Evolutionary conservation across 2,888 invertebrate species (phyloP).

Genomic region (Lottia gigantea): DNA sequence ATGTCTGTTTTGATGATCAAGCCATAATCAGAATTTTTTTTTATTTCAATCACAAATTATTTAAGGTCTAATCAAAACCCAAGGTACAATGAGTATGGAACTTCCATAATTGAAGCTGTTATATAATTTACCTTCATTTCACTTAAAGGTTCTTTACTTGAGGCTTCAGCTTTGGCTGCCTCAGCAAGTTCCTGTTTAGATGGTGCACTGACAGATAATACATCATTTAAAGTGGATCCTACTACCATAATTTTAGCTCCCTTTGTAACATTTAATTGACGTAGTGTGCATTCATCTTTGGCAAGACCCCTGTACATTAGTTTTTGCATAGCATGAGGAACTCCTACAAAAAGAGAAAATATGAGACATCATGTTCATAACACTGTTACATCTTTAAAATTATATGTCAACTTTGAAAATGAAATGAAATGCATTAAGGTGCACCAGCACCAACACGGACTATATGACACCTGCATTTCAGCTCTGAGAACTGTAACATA

Average conservation of each 20-base stretch:
- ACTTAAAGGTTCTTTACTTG: conserved; percentile 68
- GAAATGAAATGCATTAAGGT: too few species aligned
- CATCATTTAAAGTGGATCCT: conserved; percentile 88
- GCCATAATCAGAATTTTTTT: too few species aligned
- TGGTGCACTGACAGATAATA: conserved; percentile 83
- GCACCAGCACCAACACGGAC: too few species aligned
- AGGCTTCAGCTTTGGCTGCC: conserved; percentile 57
- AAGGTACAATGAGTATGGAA: neutral
- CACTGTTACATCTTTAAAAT: too few species aligned
- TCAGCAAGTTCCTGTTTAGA: conserved; percentile 67
- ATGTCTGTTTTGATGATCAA: too few species aligned
- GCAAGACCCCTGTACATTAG: conserved; percentile 86
- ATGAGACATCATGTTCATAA: too few species aligned
- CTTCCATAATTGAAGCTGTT: neutral
- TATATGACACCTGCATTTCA: too few species aligned
- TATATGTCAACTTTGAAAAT: too few species aligned
- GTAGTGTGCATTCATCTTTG: conserved; percentile 82
- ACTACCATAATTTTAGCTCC: conserved; percentile 88
- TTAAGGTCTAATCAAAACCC: too few species aligned
- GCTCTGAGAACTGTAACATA: too few species aligned
- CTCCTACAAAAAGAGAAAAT: conserved; percentile 70
- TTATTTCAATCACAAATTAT: too few species aligned
- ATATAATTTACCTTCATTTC: conserved; percentile 64
- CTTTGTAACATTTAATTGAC: conserved; percentile 82
- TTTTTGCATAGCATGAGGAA: conserved; percentile 88